Percentiles rank a stretch among this genome's conserved stretches.
These are phyloP conservation scores for Lepidothrix coronata DNA, from an alignment of 2,113 vertebrate genomes.

Conservation along the genomic window DNA sequence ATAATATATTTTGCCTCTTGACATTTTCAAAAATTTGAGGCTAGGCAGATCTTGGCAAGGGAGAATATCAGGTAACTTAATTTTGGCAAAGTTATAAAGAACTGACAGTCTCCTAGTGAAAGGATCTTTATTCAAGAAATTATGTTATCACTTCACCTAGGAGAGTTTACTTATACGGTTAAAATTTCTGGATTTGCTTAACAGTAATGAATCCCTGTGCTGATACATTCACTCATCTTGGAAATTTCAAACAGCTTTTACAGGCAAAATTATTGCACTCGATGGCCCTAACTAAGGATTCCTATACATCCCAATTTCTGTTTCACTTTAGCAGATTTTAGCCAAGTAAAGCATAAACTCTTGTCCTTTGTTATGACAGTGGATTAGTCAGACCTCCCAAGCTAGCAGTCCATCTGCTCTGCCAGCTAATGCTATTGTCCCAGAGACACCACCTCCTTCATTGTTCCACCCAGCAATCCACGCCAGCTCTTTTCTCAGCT, in stretches of 20 bases:
- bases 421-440: conserved; percentile 51
- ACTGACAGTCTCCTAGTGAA: background rate
- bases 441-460: conserved; percentile 51
- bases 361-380: conserved; percentile 31
- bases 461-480: conserved; percentile 34
- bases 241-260: background rate
- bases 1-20: background rate
- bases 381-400: conserved; percentile 48
- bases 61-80: conserved; percentile 9
- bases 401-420: conserved; percentile 61
- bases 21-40: background rate
- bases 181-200: background rate
- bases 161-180: background rate
- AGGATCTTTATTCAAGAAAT: background rate
- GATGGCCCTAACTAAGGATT: background rate
- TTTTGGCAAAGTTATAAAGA: background rate
- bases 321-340: background rate
- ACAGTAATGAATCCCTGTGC: background rate
- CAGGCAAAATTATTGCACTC: background rate
- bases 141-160: background rate
- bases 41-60: background rate
- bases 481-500: conserved; percentile 49
- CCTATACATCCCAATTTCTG: background rate
- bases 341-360: conserved; percentile 28
- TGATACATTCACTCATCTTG: background rate